phyloP scores from a whole-genome alignment of 1,140 invertebrate genomes.

The Euura saliciscinereae region DNA sequence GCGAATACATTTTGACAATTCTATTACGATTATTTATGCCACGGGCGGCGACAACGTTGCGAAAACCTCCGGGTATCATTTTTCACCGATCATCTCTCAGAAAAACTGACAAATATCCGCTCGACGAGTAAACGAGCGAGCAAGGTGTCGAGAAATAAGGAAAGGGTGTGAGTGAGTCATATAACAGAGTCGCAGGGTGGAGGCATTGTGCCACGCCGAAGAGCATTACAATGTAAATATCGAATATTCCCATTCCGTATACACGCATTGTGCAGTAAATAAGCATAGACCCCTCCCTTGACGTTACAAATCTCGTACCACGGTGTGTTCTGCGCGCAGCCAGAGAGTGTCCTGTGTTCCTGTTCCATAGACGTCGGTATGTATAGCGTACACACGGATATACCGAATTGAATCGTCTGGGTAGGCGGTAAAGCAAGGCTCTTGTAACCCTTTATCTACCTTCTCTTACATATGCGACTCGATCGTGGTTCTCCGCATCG shows the following conservation, averaged over 20 bases:
- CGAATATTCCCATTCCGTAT: constrained; percentile 26
- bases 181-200: constrained; percentile 18
- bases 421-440: constrained; percentile 4
- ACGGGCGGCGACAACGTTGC: constrained; percentile 38
- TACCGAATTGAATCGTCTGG: constrained; percentile 27
- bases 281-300: constrained; percentile 21
- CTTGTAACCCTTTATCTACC: neutral
- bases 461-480: neutral
- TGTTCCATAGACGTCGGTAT: constrained; percentile 11
- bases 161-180: neutral
- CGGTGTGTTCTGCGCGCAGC: neutral
- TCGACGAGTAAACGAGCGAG: too few relatives aligned
- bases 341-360: neutral
- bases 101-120: too few relatives aligned
- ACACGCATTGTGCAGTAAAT: constrained; percentile 20
- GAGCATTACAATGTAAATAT: constrained; percentile 37
- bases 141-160: too few relatives aligned
- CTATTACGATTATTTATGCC: constrained; percentile 55
- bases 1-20: constrained; percentile 59
- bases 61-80: too few relatives aligned
- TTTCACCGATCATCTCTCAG: too few relatives aligned
- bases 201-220: constrained; percentile 20
- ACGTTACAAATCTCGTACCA: constrained; percentile 15
- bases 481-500: neutral
- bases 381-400: constrained; percentile 9